phyloP scores from a whole-genome alignment of 1,140 invertebrate species.

The Zaprionus kolodkinae region DNA sequence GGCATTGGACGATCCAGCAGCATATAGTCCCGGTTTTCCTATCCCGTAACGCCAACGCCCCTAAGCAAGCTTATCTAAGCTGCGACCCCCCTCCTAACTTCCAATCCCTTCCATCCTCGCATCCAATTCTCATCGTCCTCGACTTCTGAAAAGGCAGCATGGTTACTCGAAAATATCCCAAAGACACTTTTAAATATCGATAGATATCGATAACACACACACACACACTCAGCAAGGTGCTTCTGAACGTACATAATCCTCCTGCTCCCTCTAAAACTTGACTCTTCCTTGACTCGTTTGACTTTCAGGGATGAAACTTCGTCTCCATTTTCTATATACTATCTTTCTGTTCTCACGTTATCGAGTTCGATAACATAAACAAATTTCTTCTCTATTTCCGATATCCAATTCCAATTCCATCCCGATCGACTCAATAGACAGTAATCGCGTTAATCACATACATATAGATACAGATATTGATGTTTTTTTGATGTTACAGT shows the following conservation, averaged over 20 bases:
- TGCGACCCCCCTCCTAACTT: neutral
- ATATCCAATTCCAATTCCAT: neutral
- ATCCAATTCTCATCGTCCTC: neutral
- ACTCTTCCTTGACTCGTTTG: neutral
- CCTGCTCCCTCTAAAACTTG: neutral
- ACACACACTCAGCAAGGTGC: neutral
- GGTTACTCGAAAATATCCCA: neutral
- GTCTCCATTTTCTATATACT: neutral
- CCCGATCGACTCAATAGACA: neutral
- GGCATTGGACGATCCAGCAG: slow-evolving; percentile 78
- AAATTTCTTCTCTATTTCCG: neutral
- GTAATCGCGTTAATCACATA: neutral
- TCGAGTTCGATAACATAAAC: neutral
- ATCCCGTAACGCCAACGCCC: neutral
- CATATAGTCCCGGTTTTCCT: slow-evolving; percentile 52
- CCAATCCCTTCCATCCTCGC: neutral
- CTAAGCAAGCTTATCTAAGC: neutral
- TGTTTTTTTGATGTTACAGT: neutral
- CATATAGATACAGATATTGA: neutral
- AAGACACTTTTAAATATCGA: neutral
- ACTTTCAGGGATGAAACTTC: neutral
- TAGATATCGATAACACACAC: neutral
- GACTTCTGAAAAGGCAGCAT: neutral
- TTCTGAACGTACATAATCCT: neutral
- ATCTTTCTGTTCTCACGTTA: neutral